phyloP scores from a whole-genome alignment of 2,797 vertebrate genomes.

The Apodemus agrarius region DNA sequence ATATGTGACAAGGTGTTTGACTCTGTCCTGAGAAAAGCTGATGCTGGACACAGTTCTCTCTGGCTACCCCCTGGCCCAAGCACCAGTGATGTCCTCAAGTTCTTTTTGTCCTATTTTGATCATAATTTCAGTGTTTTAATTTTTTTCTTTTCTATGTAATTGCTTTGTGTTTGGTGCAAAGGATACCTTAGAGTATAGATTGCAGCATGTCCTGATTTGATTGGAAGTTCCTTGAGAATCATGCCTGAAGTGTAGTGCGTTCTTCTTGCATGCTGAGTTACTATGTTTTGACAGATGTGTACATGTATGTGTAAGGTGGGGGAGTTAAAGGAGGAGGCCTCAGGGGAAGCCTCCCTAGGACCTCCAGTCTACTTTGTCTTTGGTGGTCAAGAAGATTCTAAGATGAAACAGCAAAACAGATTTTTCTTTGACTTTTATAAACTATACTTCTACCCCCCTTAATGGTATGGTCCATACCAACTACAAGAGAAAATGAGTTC shows the following conservation, averaged over 20 bases:
- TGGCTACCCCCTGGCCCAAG: neutral
- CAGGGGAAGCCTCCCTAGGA: neutral
- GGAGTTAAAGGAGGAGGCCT: neutral
- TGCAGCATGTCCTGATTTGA: neutral
- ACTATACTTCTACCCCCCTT: neutral
- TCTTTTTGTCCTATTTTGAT: conserved; percentile 25
- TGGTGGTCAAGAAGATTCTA: conserved; percentile 23
- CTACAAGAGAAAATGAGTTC: neutral
- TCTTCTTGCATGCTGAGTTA: neutral
- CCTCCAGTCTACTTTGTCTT: conserved; percentile 2
- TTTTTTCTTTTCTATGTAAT: conserved; percentile 18
- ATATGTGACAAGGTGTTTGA: neutral
- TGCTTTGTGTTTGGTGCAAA: conserved; percentile 51
- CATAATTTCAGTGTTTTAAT: neutral
- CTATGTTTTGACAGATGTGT: neutral
- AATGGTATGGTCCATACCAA: neutral
- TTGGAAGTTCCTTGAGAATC: neutral
- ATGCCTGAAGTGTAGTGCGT: conserved; percentile 8
- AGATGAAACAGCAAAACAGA: neutral
- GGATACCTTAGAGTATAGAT: conserved; percentile 19
- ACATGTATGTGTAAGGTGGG: neutral
- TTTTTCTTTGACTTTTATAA: conserved; percentile 37
- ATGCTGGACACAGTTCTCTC: neutral
- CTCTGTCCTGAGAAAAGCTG: neutral
- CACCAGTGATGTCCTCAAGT: neutral